Percentiles rank a stretch among this genome's conserved stretches.
phyloP scores from a whole-genome alignment of 2,888 invertebrate genomes.

The Geotrupes spiniger region DNA sequence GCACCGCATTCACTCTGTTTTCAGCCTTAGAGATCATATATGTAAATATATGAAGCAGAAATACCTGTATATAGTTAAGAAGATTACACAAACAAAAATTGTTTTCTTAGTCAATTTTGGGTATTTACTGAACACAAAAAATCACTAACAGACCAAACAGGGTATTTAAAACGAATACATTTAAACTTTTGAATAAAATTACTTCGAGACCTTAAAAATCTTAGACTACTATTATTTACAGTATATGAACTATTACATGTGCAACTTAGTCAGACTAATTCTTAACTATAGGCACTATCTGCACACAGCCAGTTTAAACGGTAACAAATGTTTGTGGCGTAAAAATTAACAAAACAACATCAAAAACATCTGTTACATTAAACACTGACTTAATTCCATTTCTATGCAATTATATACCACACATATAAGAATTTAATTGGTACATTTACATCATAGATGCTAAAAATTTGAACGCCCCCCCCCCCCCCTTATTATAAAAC shows the following conservation, averaged over 20 bases:
- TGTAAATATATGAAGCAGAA: no score
- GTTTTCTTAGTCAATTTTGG: slow-evolving; percentile 1
- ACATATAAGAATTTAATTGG: background rate
- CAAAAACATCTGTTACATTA: slow-evolving; percentile 24
- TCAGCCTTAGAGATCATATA: no score
- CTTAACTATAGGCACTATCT: slow-evolving; percentile 48
- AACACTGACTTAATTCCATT: slow-evolving; percentile 18
- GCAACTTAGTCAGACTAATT: slow-evolving; percentile 43
- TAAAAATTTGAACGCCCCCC: slow-evolving; percentile 10
- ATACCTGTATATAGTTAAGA: no score
- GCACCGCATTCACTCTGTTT: no score
- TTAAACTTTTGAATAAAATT: background rate
- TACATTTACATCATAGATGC: slow-evolving; percentile 2
- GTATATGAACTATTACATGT: slow-evolving; percentile 31
- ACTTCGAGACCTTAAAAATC: slow-evolving; percentile 23
- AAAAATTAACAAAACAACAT: slow-evolving; percentile 17
- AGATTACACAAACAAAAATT: no score
- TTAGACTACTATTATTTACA: slow-evolving; percentile 37
- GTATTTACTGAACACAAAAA: slow-evolving; percentile 2
- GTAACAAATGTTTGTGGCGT: slow-evolving; percentile 24
- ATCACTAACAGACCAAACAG: background rate
- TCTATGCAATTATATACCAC: slow-evolving; percentile 12
- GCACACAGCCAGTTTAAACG: slow-evolving; percentile 37
- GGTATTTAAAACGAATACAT: background rate
- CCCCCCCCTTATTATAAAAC: no score